A percentile compares a stretch with the other conserved stretches of the same genome.
Conservation (phyloP, 37 sponge, comb jelly and placozoan species). For the Corticium candelabrum region DNA sequence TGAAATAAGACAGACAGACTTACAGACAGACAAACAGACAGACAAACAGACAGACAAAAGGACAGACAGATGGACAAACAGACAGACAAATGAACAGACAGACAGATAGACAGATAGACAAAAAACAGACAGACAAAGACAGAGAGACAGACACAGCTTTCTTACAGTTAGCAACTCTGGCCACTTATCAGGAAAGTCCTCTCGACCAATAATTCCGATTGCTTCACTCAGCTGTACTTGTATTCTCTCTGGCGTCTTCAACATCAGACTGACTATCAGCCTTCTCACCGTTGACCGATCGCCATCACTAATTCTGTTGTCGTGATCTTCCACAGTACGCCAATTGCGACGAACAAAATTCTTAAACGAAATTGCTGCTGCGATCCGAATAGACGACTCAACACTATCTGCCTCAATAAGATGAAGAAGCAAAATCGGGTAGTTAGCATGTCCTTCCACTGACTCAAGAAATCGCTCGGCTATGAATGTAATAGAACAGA, state of each 20-base stretch:
- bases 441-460: slow-evolving; percentile 67
- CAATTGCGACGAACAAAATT: slow-evolving; percentile 90
- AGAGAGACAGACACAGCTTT: neutral
- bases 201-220: slow-evolving; percentile 89
- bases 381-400: slow-evolving; percentile 38
- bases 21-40: too few relatives aligned
- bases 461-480: slow-evolving; percentile 77
- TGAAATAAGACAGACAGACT: too few relatives aligned
- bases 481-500: too few relatives aligned
- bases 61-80: too few relatives aligned
- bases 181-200: slow-evolving; percentile 96
- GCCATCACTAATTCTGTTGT: slow-evolving; percentile 28
- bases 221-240: slow-evolving; percentile 94
- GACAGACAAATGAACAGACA: too few relatives aligned
- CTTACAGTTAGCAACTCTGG: slow-evolving; percentile 40
- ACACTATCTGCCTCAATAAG: slow-evolving; percentile 35
- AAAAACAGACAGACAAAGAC: too few relatives aligned
- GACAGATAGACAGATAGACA: too few relatives aligned
- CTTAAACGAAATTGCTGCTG: slow-evolving; percentile 89
- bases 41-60: too few relatives aligned
- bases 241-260: slow-evolving; percentile 76
- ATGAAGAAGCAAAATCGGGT: slow-evolving; percentile 73
- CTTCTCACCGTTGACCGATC: slow-evolving; percentile 67
- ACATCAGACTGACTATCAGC: slow-evolving; percentile 87
- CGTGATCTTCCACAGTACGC: slow-evolving; percentile 43